A percentile compares a stretch with the other conserved stretches of the same genome.
Evolutionary conservation across 2,113 vertebrate genomes (phyloP).

Genomic region (Phyllopteryx taeniolatus): DNA sequence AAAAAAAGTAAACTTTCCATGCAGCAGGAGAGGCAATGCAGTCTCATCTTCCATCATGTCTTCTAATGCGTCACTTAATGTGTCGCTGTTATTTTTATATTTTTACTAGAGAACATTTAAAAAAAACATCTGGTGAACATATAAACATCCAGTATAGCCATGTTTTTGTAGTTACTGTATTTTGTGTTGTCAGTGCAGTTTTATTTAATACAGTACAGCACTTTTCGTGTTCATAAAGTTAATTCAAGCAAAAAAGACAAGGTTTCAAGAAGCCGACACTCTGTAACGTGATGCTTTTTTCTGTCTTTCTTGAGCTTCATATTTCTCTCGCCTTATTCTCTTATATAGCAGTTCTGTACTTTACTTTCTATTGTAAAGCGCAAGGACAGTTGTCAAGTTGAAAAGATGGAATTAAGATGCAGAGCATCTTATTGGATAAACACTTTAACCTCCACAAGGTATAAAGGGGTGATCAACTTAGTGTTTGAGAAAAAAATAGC

Average conservation of each 20-base stretch:
- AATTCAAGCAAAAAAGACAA: background rate
- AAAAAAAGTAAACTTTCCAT: too few relatives aligned
- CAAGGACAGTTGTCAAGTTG: constrained; percentile 41
- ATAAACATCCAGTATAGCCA: background rate
- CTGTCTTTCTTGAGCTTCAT: background rate
- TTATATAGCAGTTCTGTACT: constrained; percentile 25
- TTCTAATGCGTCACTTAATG: too few relatives aligned
- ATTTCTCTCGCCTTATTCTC: background rate
- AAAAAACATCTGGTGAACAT: too few relatives aligned
- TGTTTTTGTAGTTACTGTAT: background rate
- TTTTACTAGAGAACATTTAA: too few relatives aligned
- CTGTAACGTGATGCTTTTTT: constrained; percentile 18
- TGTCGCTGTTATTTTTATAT: too few relatives aligned
- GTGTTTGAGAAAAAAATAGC: background rate
- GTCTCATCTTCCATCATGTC: too few relatives aligned
- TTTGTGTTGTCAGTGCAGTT: background rate
- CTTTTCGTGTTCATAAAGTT: constrained; percentile 7
- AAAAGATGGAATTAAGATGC: constrained; percentile 21
- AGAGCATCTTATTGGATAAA: constrained; percentile 19
- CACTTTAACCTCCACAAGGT: constrained; percentile 29
- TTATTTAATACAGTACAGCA: background rate
- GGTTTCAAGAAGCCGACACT: constrained; percentile 17
- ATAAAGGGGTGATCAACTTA: constrained; percentile 23
- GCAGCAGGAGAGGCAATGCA: too few relatives aligned
- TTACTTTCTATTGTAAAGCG: constrained; percentile 21